A percentile compares a stretch with the other conserved stretches of the same genome.
These are phyloP conservation scores for Actinernus sp. DNA, from an alignment of 92 coral and sea anemone genomes.

Conservation along the genomic window DNA sequence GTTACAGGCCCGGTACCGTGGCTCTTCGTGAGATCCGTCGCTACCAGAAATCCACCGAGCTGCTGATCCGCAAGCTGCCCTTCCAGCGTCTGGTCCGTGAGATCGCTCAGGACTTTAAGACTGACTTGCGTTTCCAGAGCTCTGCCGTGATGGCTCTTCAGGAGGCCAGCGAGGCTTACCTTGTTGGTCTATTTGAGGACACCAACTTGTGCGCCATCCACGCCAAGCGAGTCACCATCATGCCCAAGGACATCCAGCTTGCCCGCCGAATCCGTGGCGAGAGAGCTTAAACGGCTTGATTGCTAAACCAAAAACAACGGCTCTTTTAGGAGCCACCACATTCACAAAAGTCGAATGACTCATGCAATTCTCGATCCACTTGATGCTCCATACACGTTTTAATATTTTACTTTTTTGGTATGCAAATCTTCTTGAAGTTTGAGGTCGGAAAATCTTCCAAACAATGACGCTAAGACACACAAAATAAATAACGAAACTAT, in stretches of 20 bases:
- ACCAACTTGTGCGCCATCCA: constrained; percentile 96
- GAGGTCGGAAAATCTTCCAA: too few relatives aligned
- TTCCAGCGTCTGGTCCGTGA: constrained; percentile 83
- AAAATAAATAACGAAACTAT: too few relatives aligned
- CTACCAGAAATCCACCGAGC: constrained; percentile 81
- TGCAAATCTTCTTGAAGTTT: too few relatives aligned
- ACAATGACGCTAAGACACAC: too few relatives aligned
- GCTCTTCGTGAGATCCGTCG: constrained; percentile 93
- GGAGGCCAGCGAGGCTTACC: constrained; percentile 83
- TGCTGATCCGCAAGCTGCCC: constrained; percentile 86
- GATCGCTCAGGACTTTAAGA: constrained; percentile 78
- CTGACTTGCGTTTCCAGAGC: constrained; percentile 65
- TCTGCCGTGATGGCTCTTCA: constrained; percentile 74
- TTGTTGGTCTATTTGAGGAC: constrained; percentile 90
- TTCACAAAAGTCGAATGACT: too few relatives aligned
- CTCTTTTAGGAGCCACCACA: too few relatives aligned
- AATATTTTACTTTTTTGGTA: too few relatives aligned
- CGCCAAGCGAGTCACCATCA: constrained; percentile 92
- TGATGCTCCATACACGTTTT: too few relatives aligned
- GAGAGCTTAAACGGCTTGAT: too few relatives aligned
- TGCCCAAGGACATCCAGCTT: constrained; percentile 93
- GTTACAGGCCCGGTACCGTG: constrained; percentile 99
- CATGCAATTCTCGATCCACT: too few relatives aligned
- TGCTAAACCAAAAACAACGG: too few relatives aligned
- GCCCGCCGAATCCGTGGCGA: constrained; percentile 90